Evolutionary conservation across 2,113 vertebrate species (phyloP).

Genomic region (Speoplatyrhinus poulsoni): DNA sequence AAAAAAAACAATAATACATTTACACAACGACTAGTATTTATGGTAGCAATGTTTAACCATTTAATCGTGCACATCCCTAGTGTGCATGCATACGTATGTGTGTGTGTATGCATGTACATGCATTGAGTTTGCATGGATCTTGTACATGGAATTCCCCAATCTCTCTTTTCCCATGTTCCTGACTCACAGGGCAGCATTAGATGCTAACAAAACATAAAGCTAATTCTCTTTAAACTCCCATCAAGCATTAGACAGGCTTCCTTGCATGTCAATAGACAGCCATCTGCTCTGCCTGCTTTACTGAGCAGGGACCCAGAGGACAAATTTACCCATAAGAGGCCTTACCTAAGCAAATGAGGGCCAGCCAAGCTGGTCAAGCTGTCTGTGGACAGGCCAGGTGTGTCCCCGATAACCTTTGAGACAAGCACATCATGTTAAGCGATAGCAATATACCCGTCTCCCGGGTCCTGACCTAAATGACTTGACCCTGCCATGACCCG

Average conservation of each 20-base stretch:
- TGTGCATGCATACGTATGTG: neutral
- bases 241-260: constrained; percentile 57
- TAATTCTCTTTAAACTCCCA: constrained; percentile 68
- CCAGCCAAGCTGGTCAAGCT: constrained; percentile 43
- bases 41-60: no score
- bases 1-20: no score
- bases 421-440: constrained; percentile 27
- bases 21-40: no score
- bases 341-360: constrained; percentile 42
- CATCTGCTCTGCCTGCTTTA: constrained; percentile 58
- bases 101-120: constrained; percentile 1
- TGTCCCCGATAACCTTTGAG: constrained; percentile 31
- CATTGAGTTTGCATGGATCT: neutral
- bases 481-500: constrained; percentile 38
- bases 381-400: constrained; percentile 44
- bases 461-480: constrained; percentile 23
- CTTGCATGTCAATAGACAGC: constrained; percentile 60
- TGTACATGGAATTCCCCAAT: neutral
- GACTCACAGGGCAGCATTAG: constrained; percentile 40
- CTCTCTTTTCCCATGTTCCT: constrained; percentile 9
- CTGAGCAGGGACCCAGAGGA: constrained; percentile 41
- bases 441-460: constrained; percentile 20
- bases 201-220: constrained; percentile 57
- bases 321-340: constrained; percentile 49
- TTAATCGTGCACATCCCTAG: no score